Evolutionary conservation across 23 tunicate genomes (phyloP).

Genomic region (Ciona savignyi): DNA sequence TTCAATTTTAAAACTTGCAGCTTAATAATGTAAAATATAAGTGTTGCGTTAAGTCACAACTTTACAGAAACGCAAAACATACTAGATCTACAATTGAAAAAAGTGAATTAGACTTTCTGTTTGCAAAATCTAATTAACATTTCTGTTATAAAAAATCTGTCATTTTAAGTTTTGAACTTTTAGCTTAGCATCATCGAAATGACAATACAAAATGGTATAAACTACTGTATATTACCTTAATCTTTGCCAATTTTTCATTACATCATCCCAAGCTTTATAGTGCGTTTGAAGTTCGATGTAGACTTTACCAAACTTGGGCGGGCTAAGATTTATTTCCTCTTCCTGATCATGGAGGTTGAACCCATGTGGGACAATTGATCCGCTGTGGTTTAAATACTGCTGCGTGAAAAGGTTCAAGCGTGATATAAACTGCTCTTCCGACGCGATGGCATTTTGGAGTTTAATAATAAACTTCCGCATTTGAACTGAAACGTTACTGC

Average conservation of each 20-base stretch:
- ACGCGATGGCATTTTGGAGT: conserved; percentile 15
- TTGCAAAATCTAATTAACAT: too few species aligned
- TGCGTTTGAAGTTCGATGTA: conserved; percentile 60
- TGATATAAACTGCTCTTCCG: conserved; percentile 13
- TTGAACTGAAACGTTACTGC: conserved; percentile 27
- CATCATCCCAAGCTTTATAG: conserved; percentile 67
- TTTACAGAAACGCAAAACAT: neutral
- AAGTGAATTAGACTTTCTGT: too few species aligned
- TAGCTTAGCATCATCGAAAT: too few species aligned
- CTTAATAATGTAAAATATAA: too few species aligned
- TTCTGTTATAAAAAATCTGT: too few species aligned
- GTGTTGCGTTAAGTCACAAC: too few species aligned
- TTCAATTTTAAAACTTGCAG: too few species aligned
- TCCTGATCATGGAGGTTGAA: conserved; percentile 22
- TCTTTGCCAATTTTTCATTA: conserved; percentile 25
- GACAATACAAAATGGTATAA: too few species aligned
- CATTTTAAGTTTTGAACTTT: too few species aligned
- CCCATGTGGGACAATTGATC: neutral
- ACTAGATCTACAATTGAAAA: too few species aligned
- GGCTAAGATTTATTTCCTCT: neutral
- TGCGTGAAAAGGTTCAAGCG: neutral
- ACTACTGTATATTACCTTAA: too few species aligned
- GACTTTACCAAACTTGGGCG: conserved; percentile 81
- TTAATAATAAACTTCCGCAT: conserved; percentile 38
- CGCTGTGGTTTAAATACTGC: neutral